Conservation (phyloP, 2,888 invertebrate genomes). For the Nudaria mundana region DNA sequence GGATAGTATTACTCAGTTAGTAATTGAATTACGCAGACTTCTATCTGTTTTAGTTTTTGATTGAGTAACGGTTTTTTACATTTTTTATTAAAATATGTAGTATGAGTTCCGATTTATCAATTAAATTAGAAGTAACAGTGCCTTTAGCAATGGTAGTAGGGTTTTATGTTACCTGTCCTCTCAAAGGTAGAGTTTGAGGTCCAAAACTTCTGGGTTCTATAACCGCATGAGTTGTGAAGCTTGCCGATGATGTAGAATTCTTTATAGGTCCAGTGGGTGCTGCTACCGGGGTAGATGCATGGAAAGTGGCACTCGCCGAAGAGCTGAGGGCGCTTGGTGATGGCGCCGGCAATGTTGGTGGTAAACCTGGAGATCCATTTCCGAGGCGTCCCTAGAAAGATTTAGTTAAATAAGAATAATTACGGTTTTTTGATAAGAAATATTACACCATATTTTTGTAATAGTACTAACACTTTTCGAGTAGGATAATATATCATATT, state of each 20-base stretch:
- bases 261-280: conserved; percentile 67
- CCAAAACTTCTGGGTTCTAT: conserved; percentile 74
- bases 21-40: no score
- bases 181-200: conserved; percentile 73
- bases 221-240: conserved; percentile 76
- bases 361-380: conserved; percentile 83
- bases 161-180: conserved; percentile 60
- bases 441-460: no score
- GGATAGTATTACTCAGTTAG: background rate
- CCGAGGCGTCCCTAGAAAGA: conserved; percentile 64
- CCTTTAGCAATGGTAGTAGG: background rate
- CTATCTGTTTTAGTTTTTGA: no score
- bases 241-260: conserved; percentile 82
- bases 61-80: background rate
- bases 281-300: conserved; percentile 62
- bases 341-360: conserved; percentile 87
- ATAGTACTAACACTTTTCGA: no score
- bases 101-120: background rate
- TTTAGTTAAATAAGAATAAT: conserved; percentile 9
- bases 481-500: no score
- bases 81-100: background rate
- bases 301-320: conserved; percentile 84
- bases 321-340: conserved; percentile 83
- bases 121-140: background rate
- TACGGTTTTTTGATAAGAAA: no score